These are phyloP conservation scores for Plodia interpunctella DNA, from an alignment of 1,140 invertebrate genomes.

Conservation along the genomic window DNA sequence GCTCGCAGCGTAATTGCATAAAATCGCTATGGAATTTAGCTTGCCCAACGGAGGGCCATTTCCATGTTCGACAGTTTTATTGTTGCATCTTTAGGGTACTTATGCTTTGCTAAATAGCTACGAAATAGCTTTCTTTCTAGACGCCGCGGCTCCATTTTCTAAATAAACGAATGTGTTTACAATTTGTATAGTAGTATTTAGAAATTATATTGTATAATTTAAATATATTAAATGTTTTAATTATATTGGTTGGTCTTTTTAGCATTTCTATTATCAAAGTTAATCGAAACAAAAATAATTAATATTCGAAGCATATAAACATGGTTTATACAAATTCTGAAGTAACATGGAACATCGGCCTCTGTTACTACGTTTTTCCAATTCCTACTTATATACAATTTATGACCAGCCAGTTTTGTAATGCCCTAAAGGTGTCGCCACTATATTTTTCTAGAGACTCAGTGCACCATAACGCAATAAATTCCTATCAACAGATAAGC, in stretches of 20 bases:
- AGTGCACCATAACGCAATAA: slow-evolving; percentile 19
- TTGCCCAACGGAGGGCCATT: slow-evolving; percentile 57
- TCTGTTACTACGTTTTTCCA: background rate
- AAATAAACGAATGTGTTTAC: too few species aligned
- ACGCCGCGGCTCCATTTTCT: too few species aligned
- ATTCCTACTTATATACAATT: background rate
- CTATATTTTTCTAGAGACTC: background rate
- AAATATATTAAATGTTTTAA: too few species aligned
- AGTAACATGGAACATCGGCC: background rate
- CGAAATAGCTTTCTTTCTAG: background rate
- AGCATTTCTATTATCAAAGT: too few species aligned
- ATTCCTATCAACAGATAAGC: slow-evolving; percentile 32
- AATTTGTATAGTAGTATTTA: too few species aligned
- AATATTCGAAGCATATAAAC: too few species aligned
- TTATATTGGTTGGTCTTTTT: too few species aligned
- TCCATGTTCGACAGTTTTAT: slow-evolving; percentile 4
- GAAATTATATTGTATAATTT: too few species aligned
- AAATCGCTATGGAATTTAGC: slow-evolving; percentile 66
- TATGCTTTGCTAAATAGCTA: background rate
- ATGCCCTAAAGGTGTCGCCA: background rate
- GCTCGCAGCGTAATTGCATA: slow-evolving; percentile 61
- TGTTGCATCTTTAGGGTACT: background rate
- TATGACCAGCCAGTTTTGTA: background rate
- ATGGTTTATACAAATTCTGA: too few species aligned
- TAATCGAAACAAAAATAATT: too few species aligned